These are phyloP conservation scores for Apamea anceps DNA, from an alignment of 2,888 invertebrate genomes.

Conservation along the genomic window DNA sequence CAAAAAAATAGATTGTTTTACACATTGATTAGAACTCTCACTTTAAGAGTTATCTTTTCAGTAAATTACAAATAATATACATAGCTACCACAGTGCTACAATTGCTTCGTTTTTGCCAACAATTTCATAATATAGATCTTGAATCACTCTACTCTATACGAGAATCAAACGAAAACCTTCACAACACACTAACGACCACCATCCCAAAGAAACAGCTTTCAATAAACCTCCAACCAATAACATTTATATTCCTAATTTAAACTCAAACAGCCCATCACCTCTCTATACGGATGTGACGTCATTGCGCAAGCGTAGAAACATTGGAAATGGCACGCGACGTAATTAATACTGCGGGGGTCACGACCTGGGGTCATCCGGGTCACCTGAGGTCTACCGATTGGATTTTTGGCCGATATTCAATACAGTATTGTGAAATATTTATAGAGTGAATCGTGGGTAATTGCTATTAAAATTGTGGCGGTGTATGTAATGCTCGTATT, in stretches of 20 bases:
- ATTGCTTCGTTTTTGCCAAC: neutral
- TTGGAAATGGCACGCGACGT: slow-evolving; percentile 70
- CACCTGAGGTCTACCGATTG: slow-evolving; percentile 55
- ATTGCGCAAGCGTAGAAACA: slow-evolving; percentile 70
- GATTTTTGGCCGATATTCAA: slow-evolving; percentile 64
- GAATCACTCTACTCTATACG: neutral
- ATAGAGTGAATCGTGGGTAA: slow-evolving; percentile 40
- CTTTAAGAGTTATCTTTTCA: neutral
- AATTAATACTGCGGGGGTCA: slow-evolving; percentile 69
- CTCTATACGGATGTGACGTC: slow-evolving; percentile 60
- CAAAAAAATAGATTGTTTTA: neutral
- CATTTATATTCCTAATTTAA: slow-evolving; percentile 39
- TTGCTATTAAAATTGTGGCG: slow-evolving; percentile 49
- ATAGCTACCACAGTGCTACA: neutral
- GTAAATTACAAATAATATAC: neutral
- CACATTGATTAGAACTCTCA: neutral
- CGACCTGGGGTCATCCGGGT: slow-evolving; percentile 60
- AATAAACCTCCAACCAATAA: slow-evolving; percentile 21
- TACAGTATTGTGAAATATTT: slow-evolving; percentile 56
- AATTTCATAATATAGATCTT: neutral
- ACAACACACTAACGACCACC: slow-evolving; percentile 3
- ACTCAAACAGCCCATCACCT: slow-evolving; percentile 56
- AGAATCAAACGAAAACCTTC: slow-evolving; percentile 14
- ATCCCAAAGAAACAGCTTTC: slow-evolving; percentile 15
- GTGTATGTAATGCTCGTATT: slow-evolving; percentile 1